These are phyloP conservation scores for Orestias chungarensis DNA, from an alignment of 2,797 vertebrate species.

Conservation along the genomic window DNA sequence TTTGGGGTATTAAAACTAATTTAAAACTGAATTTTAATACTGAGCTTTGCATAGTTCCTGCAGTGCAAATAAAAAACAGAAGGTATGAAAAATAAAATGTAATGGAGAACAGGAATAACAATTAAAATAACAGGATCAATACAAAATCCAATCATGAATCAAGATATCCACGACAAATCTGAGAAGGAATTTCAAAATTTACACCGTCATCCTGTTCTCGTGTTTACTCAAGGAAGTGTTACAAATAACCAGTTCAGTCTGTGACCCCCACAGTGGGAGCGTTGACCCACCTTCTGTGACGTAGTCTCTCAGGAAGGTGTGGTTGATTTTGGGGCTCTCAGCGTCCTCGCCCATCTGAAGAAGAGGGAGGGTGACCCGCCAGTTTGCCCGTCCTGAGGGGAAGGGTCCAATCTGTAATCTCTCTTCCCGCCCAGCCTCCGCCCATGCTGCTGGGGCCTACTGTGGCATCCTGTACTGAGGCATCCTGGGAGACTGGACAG, in stretches of 20 bases:
- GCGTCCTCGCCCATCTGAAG: constrained; percentile 99
- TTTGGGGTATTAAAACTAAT: neutral
- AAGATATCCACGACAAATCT: neutral
- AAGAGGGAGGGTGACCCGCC: constrained; percentile 85
- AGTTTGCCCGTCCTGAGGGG: constrained; percentile 92
- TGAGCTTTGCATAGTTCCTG: neutral
- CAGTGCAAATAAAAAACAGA: constrained; percentile 4
- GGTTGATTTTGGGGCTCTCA: constrained; percentile 97
- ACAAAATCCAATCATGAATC: neutral
- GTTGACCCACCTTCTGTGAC: constrained; percentile 89
- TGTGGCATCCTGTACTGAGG: constrained; percentile 84
- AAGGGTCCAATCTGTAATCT: constrained; percentile 92
- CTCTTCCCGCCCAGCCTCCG: constrained; percentile 89
- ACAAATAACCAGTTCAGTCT: constrained; percentile 27
- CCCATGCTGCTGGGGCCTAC: constrained; percentile 97
- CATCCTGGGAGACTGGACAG: constrained; percentile 84
- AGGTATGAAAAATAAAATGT: neutral
- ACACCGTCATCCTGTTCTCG: constrained; percentile 1
- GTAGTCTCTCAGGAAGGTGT: constrained; percentile 99
- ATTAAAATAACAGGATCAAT: neutral
- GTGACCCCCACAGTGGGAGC: constrained; percentile 34
- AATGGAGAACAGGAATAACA: neutral
- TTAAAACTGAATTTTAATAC: neutral
- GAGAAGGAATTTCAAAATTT: neutral
- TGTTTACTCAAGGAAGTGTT: constrained; percentile 1